Conservation (phyloP, 2,888 invertebrate species). For the Agrotis exclamationis region DNA sequence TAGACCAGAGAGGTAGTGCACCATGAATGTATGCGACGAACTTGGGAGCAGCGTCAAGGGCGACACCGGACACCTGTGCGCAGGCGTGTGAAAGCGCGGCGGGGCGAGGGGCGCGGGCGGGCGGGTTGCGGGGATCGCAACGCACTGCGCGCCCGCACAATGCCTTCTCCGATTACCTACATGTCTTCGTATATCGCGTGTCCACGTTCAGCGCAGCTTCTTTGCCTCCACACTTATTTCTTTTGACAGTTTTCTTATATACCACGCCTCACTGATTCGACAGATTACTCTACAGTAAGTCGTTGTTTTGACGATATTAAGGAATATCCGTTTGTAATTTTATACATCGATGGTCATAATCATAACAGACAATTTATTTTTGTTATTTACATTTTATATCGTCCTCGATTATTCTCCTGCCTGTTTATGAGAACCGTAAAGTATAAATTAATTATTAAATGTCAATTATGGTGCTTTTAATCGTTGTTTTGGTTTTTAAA, state of each 20-base stretch:
- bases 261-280: conserved; percentile 80
- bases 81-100: conserved; percentile 89
- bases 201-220: conserved; percentile 76
- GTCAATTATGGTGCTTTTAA: conserved; percentile 18
- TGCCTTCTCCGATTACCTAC: conserved; percentile 88
- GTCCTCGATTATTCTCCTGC: conserved; percentile 38
- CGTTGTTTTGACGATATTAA: conserved; percentile 69
- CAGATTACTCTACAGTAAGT: conserved; percentile 70
- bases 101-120: conserved; percentile 63
- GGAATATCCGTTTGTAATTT: conserved; percentile 61
- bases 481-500: conserved; percentile 7
- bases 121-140: conserved; percentile 78
- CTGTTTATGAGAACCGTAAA: conserved; percentile 31
- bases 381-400: conserved; percentile 45
- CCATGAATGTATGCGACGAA: conserved; percentile 76
- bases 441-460: conserved; percentile 31
- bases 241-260: conserved; percentile 86
- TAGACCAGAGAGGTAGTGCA: conserved; percentile 39
- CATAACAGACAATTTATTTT: conserved; percentile 46
- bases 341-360: conserved; percentile 56
- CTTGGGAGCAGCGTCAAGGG: conserved; percentile 87
- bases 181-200: conserved; percentile 88
- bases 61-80: conserved; percentile 90
- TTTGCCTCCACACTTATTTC: conserved; percentile 81
- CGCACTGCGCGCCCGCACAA: conserved; percentile 89